Conservation (phyloP, 2,888 invertebrate species). For the Pristionchus exspectatus region DNA sequence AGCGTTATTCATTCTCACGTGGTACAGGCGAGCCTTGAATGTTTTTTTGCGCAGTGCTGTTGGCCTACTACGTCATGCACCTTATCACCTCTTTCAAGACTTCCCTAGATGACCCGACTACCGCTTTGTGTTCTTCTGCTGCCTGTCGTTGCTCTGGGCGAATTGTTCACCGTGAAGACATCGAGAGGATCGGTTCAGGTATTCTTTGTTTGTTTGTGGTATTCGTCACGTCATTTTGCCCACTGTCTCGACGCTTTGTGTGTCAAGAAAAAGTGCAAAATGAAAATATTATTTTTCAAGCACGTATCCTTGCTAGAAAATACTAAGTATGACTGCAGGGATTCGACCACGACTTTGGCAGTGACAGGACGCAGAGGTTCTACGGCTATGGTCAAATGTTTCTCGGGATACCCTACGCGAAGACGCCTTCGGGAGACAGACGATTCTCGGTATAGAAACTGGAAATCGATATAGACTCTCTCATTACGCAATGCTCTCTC, state of each 20-base stretch:
- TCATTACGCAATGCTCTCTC: neutral
- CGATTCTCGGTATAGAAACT: neutral
- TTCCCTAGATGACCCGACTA: neutral
- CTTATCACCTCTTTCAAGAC: no score
- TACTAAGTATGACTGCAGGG: neutral
- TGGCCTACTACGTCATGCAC: no score
- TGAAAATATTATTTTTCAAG: neutral
- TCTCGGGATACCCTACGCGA: conserved; percentile 6
- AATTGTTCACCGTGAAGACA: neutral
- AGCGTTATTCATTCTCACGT: no score
- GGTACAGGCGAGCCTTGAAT: no score
- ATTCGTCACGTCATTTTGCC: neutral
- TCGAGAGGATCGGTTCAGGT: conserved; percentile 1
- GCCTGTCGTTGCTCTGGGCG: neutral
- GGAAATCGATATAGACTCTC: neutral
- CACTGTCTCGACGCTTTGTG: neutral
- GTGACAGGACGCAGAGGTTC: neutral
- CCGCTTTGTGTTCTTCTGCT: neutral
- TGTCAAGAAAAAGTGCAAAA: no score
- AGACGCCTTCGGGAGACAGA: neutral
- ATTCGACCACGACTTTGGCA: neutral
- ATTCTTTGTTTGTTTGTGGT: neutral
- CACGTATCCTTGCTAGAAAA: no score
- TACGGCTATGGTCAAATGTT: conserved; percentile 24
- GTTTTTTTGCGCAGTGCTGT: neutral